Evolutionary conservation across 2,113 vertebrate genomes (phyloP).

Genomic region (Chunga burmeisteri): DNA sequence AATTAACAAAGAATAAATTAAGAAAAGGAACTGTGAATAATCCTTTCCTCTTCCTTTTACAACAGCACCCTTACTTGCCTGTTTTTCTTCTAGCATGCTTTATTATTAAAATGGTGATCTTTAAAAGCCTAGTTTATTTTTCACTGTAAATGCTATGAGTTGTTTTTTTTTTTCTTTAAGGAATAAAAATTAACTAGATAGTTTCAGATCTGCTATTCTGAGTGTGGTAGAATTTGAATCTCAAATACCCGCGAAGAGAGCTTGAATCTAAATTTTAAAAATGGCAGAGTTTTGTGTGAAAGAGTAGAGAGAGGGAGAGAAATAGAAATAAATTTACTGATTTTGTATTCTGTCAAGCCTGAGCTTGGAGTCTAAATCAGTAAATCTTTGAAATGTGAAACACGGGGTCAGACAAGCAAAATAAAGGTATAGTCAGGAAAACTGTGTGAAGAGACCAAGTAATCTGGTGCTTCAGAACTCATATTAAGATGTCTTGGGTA

Average conservation of each 20-base stretch:
- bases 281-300: background rate
- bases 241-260: background rate
- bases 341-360: background rate
- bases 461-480: background rate
- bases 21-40: background rate
- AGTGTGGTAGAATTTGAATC: background rate
- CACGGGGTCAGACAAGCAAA: background rate
- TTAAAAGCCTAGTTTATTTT: background rate
- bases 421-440: background rate
- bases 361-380: background rate
- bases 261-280: background rate
- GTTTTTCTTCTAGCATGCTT: background rate
- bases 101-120: background rate
- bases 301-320: background rate
- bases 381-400: background rate
- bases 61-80: background rate
- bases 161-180: background rate
- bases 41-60: background rate
- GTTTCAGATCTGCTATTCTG: background rate
- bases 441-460: background rate
- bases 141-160: background rate
- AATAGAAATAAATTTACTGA: background rate
- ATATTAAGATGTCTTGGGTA: background rate
- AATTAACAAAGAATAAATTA: background rate
- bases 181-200: background rate